These are phyloP conservation scores for Zhuqinia jingwanae DNA, from an alignment of 2,888 invertebrate genomes.

Conservation along the genomic window DNA sequence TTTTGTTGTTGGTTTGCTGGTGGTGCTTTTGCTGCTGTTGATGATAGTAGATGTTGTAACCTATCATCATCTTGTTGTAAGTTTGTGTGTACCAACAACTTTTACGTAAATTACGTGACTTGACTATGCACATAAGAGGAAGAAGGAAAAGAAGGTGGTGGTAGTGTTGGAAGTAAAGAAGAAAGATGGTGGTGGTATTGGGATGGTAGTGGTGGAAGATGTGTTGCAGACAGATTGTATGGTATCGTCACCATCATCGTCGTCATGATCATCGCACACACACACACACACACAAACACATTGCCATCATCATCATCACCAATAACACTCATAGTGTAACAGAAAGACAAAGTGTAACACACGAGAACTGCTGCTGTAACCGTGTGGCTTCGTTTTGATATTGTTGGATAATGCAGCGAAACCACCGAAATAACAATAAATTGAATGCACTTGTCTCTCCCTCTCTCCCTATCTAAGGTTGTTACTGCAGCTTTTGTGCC, in stretches of 20 bases:
- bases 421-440: constrained; percentile 16
- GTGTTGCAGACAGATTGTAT: neutral
- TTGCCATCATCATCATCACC: neutral
- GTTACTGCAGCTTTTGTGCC: too few species aligned
- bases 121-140: constrained; percentile 39
- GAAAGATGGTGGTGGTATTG: neutral
- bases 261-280: neutral
- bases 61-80: constrained; percentile 54
- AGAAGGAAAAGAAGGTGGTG: neutral
- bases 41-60: constrained; percentile 51
- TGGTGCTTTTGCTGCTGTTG: neutral
- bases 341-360: too few species aligned
- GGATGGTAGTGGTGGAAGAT: neutral
- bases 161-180: neutral
- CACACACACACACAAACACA: neutral
- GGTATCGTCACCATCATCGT: neutral
- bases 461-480: too few species aligned
- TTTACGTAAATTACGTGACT: constrained; percentile 73
- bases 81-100: constrained; percentile 60
- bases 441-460: neutral
- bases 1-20: neutral
- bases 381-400: neutral
- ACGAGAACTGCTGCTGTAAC: neutral
- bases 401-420: neutral
- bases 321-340: too few species aligned